These are phyloP conservation scores for Paratrypauchen microcephalus DNA, from an alignment of 2,797 vertebrate species.

Conservation along the genomic window DNA sequence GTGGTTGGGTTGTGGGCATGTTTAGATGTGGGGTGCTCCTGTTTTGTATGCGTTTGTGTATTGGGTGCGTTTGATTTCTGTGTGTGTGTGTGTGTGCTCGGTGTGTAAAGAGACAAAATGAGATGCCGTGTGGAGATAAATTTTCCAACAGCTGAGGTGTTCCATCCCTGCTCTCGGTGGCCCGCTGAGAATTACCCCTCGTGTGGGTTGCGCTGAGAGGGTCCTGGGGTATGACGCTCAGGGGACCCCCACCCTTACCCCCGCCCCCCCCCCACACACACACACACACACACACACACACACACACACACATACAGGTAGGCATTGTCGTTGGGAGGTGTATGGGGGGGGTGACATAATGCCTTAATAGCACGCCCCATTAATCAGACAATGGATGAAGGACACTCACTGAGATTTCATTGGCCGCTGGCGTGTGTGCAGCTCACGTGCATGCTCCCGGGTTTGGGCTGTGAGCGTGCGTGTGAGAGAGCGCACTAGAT, in stretches of 20 bases:
- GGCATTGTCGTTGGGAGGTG: conserved; percentile 22
- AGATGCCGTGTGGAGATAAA: conserved; percentile 84
- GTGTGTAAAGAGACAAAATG: conserved; percentile 73
- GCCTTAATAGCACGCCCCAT: conserved; percentile 74
- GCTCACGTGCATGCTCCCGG: background rate
- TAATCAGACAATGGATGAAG: conserved; percentile 79
- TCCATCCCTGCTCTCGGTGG: conserved; percentile 74
- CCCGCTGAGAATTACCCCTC: conserved; percentile 73
- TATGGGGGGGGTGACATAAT: conserved; percentile 38
- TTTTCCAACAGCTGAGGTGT: conserved; percentile 84
- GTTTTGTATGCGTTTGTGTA: background rate
- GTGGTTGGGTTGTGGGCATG: too few species aligned
- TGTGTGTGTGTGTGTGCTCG: conserved; percentile 32
- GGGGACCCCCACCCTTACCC: conserved; percentile 70
- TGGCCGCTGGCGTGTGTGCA: conserved; percentile 25
- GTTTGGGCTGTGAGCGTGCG: conserved; percentile 47
- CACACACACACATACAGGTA: conserved; percentile 62
- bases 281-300: too few species aligned
- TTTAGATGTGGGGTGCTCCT: too few species aligned
- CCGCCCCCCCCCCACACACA: conserved; percentile 36
- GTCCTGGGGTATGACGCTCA: conserved; percentile 70
- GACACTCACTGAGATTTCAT: conserved; percentile 77
- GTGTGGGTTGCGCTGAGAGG: conserved; percentile 80
- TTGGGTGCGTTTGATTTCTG: background rate
- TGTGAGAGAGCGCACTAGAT: conserved; percentile 42